Conservation (phyloP, 2,797 vertebrate species). For the Echiichthys vipera region DNA sequence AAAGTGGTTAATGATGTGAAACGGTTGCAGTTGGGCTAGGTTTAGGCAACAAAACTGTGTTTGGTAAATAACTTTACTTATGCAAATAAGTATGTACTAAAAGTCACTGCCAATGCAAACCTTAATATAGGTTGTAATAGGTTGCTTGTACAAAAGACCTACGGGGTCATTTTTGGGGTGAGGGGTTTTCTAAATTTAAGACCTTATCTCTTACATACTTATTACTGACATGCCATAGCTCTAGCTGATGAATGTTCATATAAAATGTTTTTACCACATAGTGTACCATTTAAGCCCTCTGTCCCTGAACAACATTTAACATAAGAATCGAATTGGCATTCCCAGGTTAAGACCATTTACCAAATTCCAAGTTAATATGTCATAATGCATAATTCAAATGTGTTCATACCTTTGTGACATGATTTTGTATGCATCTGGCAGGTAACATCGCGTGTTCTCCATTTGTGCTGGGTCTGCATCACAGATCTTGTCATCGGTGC, state of each 20-base stretch:
- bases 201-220: neutral
- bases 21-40: too few species aligned
- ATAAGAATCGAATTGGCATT: neutral
- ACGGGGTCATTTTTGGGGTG: too few species aligned
- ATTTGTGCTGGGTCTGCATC: conserved; percentile 99
- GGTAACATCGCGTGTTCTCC: conserved; percentile 99
- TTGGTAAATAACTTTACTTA: too few species aligned
- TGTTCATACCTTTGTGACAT: conserved; percentile 94
- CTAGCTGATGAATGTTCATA: neutral
- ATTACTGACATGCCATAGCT: too few species aligned
- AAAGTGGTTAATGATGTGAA: too few species aligned
- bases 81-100: too few species aligned
- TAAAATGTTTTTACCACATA: neutral
- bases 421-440: conserved; percentile 99
- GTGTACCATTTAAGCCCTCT: neutral
- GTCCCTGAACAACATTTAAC: neutral
- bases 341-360: neutral
- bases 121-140: too few species aligned
- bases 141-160: too few species aligned
- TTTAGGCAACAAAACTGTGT: too few species aligned
- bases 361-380: neutral
- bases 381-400: neutral
- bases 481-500: conserved; percentile 99
- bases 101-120: too few species aligned
- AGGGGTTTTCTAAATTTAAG: too few species aligned